These are phyloP conservation scores for Acrocephalus arundinaceus DNA, from an alignment of 2,113 vertebrate genomes.

Conservation along the genomic window DNA sequence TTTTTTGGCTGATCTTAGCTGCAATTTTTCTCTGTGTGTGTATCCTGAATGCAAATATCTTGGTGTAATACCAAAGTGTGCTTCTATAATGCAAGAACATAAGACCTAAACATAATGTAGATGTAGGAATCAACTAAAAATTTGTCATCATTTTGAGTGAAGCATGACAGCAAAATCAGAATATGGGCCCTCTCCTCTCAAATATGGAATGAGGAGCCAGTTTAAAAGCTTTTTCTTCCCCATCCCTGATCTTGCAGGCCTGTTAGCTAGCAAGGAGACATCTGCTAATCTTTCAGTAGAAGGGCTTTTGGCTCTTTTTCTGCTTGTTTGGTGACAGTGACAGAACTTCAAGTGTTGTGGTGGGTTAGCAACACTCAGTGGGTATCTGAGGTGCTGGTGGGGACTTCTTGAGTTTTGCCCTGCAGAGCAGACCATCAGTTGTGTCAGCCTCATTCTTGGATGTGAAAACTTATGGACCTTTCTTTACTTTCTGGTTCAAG, in stretches of 20 bases:
- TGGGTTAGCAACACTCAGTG: not conserved
- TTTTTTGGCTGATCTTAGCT: not conserved
- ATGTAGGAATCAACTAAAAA: not conserved
- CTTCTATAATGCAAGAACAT: not conserved
- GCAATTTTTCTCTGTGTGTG: not conserved
- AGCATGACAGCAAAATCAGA: not conserved
- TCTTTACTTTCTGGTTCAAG: not conserved
- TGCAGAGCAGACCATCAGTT: not conserved
- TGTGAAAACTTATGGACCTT: accelerated
- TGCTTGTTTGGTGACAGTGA: not conserved
- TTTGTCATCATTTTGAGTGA: not conserved
- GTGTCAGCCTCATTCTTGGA: not conserved
- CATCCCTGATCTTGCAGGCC: not conserved
- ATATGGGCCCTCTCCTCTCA: not conserved
- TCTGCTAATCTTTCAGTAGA: not conserved
- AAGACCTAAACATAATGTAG: not conserved
- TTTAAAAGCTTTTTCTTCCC: not conserved
- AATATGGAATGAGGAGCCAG: not conserved
- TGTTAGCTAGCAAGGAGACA: not conserved
- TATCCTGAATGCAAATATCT: not conserved
- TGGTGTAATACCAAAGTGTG: not conserved
- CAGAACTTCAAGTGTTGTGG: not conserved
- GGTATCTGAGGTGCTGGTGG: not conserved
- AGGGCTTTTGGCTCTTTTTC: not conserved
- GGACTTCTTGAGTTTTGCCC: not conserved